phyloP scores from a whole-genome alignment of 2,888 invertebrate genomes.

The Drosophila lutescens region DNA sequence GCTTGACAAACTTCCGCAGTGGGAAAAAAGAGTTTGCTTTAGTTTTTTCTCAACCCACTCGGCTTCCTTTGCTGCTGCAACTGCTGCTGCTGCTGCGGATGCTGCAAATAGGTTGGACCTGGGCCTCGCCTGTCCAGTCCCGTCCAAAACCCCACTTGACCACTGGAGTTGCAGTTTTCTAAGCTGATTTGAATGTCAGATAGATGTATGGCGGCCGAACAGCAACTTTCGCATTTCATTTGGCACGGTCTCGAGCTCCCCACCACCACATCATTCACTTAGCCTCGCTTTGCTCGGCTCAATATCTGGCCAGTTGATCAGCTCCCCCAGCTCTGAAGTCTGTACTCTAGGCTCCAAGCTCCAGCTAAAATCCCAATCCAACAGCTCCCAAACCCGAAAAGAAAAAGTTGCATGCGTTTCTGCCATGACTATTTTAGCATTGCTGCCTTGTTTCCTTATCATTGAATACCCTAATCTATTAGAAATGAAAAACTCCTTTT shows the following conservation, averaged over 20 bases:
- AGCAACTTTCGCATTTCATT: conserved; percentile 79
- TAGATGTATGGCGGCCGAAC: conserved; percentile 44
- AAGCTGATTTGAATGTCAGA: conserved; percentile 78
- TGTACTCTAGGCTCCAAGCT: conserved; percentile 3
- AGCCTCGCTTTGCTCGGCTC: conserved; percentile 36
- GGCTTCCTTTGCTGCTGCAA: conserved; percentile 41
- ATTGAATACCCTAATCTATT: conserved; percentile 6
- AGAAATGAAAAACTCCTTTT: not conserved
- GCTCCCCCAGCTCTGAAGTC: conserved; percentile 30
- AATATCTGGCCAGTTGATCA: conserved; percentile 75
- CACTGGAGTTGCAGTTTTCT: conserved; percentile 63
- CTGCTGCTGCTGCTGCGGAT: conserved; percentile 59
- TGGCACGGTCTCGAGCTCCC: conserved; percentile 36
- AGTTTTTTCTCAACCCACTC: conserved; percentile 49
- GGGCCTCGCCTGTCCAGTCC: conserved; percentile 32
- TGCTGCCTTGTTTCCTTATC: conserved; percentile 26
- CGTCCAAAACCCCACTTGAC: conserved; percentile 26
- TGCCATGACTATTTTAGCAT: conserved; percentile 54
- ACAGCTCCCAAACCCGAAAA: conserved; percentile 47
- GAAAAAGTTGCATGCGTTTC: conserved; percentile 74
- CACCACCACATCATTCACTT: conserved; percentile 57
- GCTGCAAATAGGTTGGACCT: conserved; percentile 75
- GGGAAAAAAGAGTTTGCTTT: conserved; percentile 55
- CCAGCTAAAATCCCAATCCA: conserved; percentile 4
- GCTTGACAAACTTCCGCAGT: conserved; percentile 82